Percentiles rank a stretch among this genome's conserved stretches.
Conservation (phyloP, 2,113 vertebrate species). For the Protomyctophum bolini region DNA sequence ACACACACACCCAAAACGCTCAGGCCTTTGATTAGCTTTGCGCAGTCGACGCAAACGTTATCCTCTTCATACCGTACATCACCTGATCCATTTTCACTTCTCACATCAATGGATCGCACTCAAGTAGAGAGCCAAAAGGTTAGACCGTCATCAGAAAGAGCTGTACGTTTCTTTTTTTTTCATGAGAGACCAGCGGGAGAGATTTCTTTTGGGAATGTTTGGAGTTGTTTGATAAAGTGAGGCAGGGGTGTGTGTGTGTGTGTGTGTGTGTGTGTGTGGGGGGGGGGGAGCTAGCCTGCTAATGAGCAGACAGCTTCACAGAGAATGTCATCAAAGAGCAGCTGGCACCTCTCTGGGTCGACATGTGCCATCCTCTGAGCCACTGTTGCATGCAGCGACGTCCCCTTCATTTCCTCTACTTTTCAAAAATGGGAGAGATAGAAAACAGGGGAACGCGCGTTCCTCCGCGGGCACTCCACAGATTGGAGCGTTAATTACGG, state of each 20-base stretch:
- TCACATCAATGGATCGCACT: constrained; percentile 14
- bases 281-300: constrained; percentile 53
- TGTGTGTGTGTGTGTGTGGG: no score
- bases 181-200: constrained; percentile 58
- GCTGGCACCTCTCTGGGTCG: constrained; percentile 69
- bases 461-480: constrained; percentile 36
- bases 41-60: constrained; percentile 24
- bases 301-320: constrained; percentile 74
- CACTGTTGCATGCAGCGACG: constrained; percentile 38
- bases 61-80: constrained; percentile 12
- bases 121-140: constrained; percentile 50
- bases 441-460: constrained; percentile 20
- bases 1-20: constrained; percentile 17
- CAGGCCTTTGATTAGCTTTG: constrained; percentile 54
- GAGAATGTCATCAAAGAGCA: constrained; percentile 71
- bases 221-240: constrained; percentile 64
- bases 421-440: constrained; percentile 38
- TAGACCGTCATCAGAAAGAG: constrained; percentile 51
- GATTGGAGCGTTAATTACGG: constrained; percentile 33
- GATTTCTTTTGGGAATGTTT: constrained; percentile 61
- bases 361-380: constrained; percentile 68
- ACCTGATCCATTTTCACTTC: constrained; percentile 4
- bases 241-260: constrained; percentile 28
- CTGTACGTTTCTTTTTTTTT: constrained; percentile 65
- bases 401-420: constrained; percentile 45